Evolutionary conservation across 2,888 invertebrate species (phyloP).

Genomic region (Furcula furcula): DNA sequence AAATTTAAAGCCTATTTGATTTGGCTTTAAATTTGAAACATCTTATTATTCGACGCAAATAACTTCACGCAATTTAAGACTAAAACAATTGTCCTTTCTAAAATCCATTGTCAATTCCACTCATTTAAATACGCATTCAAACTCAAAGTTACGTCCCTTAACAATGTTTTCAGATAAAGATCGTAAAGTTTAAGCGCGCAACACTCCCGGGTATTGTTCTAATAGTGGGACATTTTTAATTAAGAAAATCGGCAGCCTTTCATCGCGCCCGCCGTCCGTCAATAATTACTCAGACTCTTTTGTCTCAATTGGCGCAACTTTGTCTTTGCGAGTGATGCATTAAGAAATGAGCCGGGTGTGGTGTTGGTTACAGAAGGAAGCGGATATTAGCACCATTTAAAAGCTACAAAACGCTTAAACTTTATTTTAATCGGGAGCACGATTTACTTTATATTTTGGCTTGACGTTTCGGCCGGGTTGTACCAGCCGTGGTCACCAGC

Average conservation of each 20-base stretch:
- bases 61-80: too few relatives aligned
- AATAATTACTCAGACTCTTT: constrained; percentile 58
- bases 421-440: too few relatives aligned
- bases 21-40: too few relatives aligned
- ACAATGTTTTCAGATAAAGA: constrained; percentile 10
- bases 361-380: constrained; percentile 5
- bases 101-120: not conserved
- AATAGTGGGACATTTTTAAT: constrained; percentile 76
- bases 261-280: constrained; percentile 46
- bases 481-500: too few relatives aligned
- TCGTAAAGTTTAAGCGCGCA: constrained; percentile 20
- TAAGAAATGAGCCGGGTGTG: constrained; percentile 48
- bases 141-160: not conserved
- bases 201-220: constrained; percentile 44
- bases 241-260: constrained; percentile 66
- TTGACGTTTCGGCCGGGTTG: too few relatives aligned
- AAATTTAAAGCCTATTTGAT: too few relatives aligned
- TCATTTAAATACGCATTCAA: not conserved
- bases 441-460: too few relatives aligned
- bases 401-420: too few relatives aligned
- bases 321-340: constrained; percentile 48
- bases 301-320: constrained; percentile 46
- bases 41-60: too few relatives aligned
- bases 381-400: too few relatives aligned
- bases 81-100: too few relatives aligned